Base-by-base conservation (phyloP, 2,797 vertebrate genomes). In the Catharus ustulatus region DNA sequence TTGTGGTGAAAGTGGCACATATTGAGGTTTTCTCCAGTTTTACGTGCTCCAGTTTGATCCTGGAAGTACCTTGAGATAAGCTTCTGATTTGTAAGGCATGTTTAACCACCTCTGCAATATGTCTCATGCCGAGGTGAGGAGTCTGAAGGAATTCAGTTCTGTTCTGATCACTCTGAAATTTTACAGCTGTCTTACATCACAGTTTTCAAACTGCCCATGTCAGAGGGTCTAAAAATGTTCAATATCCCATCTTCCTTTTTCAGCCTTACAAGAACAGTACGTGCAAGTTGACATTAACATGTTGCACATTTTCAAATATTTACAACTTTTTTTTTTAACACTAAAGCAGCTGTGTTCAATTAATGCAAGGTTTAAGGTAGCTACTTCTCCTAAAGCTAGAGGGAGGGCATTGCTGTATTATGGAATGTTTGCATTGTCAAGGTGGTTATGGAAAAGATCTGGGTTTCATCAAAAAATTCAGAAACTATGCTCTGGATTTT, bases 201-300 rank as follows among this genome's bases (percentile, higher is more conserved):
- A 36, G 9, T 62, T 90, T 82, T n/a, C 40, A 48, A 75, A 64
- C 43, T 82, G 29, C 21, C 3, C 22, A 13, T 51, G 18, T 30
- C 63, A 73, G 32, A 64, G 48, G n/a, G 14, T 75, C n/a, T 66
- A 48, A 45, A 75, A 74, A 49, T 6, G 21, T 45, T 23, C 6
- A 52, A 23, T 55, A 20, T 13, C 34, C 19, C 13, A 42, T 21
- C 13, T 58, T 89, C 52, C 15, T 62, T 78, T 71, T 82, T 32
- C 51, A 69, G 6, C 2, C n/a, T 69, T 51, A 40, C 7, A 61
- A 75, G 46, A 84, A 7, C 3, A 66, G 21, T 13, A 48, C 67
- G 12, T 2, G 3, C 10, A 57, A 75, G 5, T 8, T 0, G 0
- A 32, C 40, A 45, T 20, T 43, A 74, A 30, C 9, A 27, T 10